Base-by-base conservation (phyloP, 1,140 invertebrate species). In the Temnothorax curvispinosus region DNA sequence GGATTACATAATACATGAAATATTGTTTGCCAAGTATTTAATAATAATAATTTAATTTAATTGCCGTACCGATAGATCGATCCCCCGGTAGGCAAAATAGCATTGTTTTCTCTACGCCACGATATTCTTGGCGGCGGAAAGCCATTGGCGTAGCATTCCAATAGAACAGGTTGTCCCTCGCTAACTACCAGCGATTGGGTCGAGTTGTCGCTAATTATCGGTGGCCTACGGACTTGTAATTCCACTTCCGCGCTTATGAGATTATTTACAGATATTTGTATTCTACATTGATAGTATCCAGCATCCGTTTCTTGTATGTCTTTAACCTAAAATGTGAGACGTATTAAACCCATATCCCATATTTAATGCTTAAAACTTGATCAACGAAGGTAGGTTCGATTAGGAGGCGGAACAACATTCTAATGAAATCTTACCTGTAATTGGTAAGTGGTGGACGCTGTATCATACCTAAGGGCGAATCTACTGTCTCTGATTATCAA, bases 271-370 rank as follows among this genome's bases (percentile, higher is more conserved):
- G 97, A 97, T 76, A 98, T 97, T 7, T 98, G 94, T 35, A 99
- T 97, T 94, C 98, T 97, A 91, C 98, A 99, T 77, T 97, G 97
- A 93, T 99, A 99, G 89, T 96, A 96, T 35, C 98, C 98, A 0
- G 98, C 98, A 94, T 99, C 98, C 0, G 98, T 98, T 95, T 99
- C 98, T 96, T 99, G 98, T 74, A 99, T 98, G 92, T 99, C 98
- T 95, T 98, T 98, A n/a, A 99, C 97, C 97, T 98, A 93, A 78
- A 95, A 93, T 35, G 50, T 54, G 15, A 15, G 44, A 11, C 32
- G 38, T 3, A 41, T 74, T 65, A 77, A 32, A 65, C 58, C 6
- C 27, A 38, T 11, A 32, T 74, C 58, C 6, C 27, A 38, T 11
- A 11, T 60, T 41, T 5, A 69, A 9, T 9, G 44, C 7, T 44